Evolutionary conservation across 2,888 invertebrate species (phyloP).

Genomic region (Camptogramma bilineatum): DNA sequence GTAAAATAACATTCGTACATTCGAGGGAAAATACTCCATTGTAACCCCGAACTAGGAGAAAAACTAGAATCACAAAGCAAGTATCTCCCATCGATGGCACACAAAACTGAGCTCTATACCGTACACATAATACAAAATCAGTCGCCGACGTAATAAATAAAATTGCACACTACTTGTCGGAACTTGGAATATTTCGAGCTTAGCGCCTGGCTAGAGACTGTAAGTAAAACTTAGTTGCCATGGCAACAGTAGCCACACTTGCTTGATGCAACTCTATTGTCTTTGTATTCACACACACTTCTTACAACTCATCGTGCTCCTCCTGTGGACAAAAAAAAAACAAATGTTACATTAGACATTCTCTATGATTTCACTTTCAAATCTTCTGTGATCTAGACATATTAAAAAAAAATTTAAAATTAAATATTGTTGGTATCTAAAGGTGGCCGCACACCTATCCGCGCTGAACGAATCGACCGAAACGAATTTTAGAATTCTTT

Average conservation of each 20-base stretch:
- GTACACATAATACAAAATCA: conserved; percentile 51
- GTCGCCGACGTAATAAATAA: conserved; percentile 53
- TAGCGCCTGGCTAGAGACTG: conserved; percentile 46
- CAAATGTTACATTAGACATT: neutral
- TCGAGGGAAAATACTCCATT: conserved; percentile 45
- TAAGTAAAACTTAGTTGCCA: conserved; percentile 24
- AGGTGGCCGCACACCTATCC: too few relatives aligned
- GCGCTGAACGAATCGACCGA: too few relatives aligned
- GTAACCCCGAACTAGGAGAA: neutral
- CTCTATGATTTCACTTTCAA: too few relatives aligned
- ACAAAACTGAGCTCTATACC: conserved; percentile 34
- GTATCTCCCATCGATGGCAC: conserved; percentile 35
- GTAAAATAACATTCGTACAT: conserved; percentile 53
- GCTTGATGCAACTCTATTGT: conserved; percentile 59
- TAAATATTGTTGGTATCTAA: too few relatives aligned
- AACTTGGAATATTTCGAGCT: conserved; percentile 70
- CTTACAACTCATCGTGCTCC: conserved; percentile 81
- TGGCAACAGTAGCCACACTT: conserved; percentile 12
- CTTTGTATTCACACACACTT: conserved; percentile 60
- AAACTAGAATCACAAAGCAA: conserved; percentile 12
- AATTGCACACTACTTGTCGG: conserved; percentile 49
- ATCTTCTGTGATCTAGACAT: too few relatives aligned
- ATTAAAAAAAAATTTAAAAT: too few relatives aligned
- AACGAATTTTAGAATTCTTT: too few relatives aligned
- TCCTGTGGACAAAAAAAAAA: conserved; percentile 68